Evolutionary conservation across 2,888 invertebrate species (phyloP).

Genomic region (Phanerotoma sp.): DNA sequence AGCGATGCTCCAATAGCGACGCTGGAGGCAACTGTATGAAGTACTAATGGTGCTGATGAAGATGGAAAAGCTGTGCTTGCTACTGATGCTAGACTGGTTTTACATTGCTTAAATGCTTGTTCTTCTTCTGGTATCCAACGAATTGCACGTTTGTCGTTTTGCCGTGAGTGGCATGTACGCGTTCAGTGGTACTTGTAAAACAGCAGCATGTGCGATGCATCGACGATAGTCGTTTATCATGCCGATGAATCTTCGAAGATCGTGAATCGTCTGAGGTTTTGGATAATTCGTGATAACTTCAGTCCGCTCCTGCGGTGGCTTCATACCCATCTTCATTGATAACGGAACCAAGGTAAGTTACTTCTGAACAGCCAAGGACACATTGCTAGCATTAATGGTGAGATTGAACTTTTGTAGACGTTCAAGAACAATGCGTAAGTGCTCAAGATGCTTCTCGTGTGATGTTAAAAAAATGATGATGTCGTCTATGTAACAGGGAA

Average conservation of each 20-base stretch:
- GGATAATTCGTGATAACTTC: background rate
- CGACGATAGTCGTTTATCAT: slow-evolving; percentile 19
- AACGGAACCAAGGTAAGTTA: slow-evolving; percentile 24
- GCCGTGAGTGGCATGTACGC: slow-evolving; percentile 6
- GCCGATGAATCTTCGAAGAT: slow-evolving; percentile 14
- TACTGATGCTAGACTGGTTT: slow-evolving; percentile 3
- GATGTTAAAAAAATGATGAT: background rate
- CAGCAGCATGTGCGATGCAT: slow-evolving; percentile 7
- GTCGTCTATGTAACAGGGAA: background rate
- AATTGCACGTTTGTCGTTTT: slow-evolving; percentile 13
- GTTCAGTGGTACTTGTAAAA: slow-evolving; percentile 12
- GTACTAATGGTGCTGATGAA: slow-evolving; percentile 4
- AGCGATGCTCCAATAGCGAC: slow-evolving; percentile 19
- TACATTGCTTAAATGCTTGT: slow-evolving; percentile 15
- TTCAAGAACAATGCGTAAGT: background rate
- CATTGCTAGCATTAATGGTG: background rate
- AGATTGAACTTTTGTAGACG: background rate
- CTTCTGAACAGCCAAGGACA: background rate
- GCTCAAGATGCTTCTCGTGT: background rate
- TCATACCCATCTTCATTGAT: background rate
- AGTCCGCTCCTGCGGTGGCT: background rate
- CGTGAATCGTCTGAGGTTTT: background rate
- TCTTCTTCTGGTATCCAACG: background rate
- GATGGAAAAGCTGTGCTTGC: slow-evolving; percentile 2
- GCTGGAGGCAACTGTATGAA: slow-evolving; percentile 22